A percentile compares a stretch with the other conserved stretches of the same genome.
These are phyloP conservation scores for Camponotus fellah DNA, from an alignment of 2,888 invertebrate genomes.

Conservation along the genomic window DNA sequence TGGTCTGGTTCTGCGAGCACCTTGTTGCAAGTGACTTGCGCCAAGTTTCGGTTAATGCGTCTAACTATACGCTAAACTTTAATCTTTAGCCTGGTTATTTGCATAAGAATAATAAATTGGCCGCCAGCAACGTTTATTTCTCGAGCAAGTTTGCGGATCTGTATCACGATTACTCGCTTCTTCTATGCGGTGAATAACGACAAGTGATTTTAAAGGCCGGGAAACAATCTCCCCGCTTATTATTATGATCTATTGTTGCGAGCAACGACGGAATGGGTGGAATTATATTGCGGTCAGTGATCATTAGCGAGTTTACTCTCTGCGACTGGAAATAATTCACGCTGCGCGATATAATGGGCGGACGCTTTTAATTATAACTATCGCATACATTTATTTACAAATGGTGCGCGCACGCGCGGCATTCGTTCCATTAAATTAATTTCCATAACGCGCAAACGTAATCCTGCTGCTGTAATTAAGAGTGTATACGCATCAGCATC, in stretches of 20 bases:
- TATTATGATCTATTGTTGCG: conserved; percentile 27
- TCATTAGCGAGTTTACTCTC: conserved; percentile 45
- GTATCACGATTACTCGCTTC: background rate
- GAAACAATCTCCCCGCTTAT: background rate
- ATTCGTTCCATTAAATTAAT: conserved; percentile 43
- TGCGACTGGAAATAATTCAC: conserved; percentile 35
- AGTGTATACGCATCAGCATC: too few species aligned
- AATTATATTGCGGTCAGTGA: conserved; percentile 45
- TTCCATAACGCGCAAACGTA: background rate
- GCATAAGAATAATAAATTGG: conserved; percentile 44
- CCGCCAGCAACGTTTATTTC: background rate
- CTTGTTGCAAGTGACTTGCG: conserved; percentile 44
- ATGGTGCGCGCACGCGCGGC: background rate
- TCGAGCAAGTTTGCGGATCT: background rate
- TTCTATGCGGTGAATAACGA: background rate
- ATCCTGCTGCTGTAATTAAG: conserved; percentile 30
- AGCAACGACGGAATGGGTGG: background rate
- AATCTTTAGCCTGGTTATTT: conserved; percentile 34
- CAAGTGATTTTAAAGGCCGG: conserved; percentile 2
- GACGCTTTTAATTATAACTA: conserved; percentile 53
- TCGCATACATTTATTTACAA: conserved; percentile 50
- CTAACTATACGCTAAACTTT: conserved; percentile 53
- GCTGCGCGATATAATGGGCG: conserved; percentile 32
- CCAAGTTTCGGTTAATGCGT: conserved; percentile 56
- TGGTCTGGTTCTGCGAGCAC: conserved; percentile 39